These are phyloP conservation scores for Chloroclysta siterata DNA, from an alignment of 2,888 invertebrate species.

Conservation along the genomic window DNA sequence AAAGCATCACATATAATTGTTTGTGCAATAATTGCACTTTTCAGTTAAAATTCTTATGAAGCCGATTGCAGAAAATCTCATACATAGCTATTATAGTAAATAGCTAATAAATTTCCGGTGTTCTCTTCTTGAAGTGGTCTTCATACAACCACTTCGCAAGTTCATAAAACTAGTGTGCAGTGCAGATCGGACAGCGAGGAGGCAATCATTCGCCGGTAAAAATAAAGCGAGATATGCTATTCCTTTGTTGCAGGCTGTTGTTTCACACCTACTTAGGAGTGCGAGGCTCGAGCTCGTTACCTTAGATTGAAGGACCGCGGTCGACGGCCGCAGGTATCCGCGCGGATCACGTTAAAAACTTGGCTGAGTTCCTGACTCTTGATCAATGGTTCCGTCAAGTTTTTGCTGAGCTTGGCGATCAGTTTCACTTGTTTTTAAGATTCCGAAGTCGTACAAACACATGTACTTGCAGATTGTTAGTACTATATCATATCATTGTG, in stretches of 20 bases:
- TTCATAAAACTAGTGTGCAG: conserved; percentile 30
- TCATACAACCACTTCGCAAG: conserved; percentile 26
- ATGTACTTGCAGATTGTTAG: no score
- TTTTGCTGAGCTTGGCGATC: not conserved
- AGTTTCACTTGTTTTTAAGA: not conserved
- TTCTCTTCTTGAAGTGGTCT: conserved; percentile 12
- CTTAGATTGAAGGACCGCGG: conserved; percentile 78
- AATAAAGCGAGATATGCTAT: conserved; percentile 51
- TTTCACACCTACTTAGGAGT: conserved; percentile 78
- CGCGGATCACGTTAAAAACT: conserved; percentile 55
- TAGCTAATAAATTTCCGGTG: not conserved
- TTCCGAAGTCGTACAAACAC: not conserved
- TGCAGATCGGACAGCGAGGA: conserved; percentile 9
- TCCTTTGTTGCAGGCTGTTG: conserved; percentile 71
- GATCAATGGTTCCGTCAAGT: conserved; percentile 17
- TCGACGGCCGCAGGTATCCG: conserved; percentile 67
- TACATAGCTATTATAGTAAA: no score
- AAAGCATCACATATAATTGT: not conserved
- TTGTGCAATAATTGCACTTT: conserved; percentile 3
- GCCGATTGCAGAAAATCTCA: no score
- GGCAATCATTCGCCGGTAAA: conserved; percentile 39
- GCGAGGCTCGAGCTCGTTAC: conserved; percentile 71
- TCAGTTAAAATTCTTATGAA: not conserved
- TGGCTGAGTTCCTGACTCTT: conserved; percentile 15
- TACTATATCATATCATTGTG: no score